phyloP scores from a whole-genome alignment of 2,888 invertebrate genomes.

The Agrilus cyanescens region DNA sequence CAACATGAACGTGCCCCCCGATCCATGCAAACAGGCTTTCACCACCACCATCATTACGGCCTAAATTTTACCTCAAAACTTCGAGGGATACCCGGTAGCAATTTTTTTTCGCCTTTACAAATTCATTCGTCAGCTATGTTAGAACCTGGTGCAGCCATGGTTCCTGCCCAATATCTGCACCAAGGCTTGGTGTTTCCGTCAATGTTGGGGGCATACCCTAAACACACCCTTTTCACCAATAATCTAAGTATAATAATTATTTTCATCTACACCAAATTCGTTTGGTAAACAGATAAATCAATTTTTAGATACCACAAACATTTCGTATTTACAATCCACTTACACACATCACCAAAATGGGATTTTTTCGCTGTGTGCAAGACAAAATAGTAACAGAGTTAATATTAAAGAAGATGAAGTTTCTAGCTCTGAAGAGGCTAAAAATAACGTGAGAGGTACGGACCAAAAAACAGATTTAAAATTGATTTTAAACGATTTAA shows the following conservation, averaged over 20 bases:
- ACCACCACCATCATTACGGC: constrained; percentile 31
- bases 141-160: constrained; percentile 15
- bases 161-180: constrained; percentile 26
- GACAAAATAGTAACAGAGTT: constrained; percentile 1
- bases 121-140: constrained; percentile 22
- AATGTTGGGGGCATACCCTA: constrained; percentile 32
- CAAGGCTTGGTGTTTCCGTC: constrained; percentile 31
- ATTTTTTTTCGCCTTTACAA: constrained; percentile 28
- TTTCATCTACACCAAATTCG: neutral
- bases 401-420: constrained; percentile 59
- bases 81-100: constrained; percentile 24
- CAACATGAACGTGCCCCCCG: constrained; percentile 84
- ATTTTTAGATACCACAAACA: constrained; percentile 10
- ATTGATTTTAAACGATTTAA: too few species aligned
- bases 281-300: constrained; percentile 4
- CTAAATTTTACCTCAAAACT: constrained; percentile 25
- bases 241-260: constrained; percentile 9
- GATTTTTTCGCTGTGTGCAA: too few species aligned
- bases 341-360: too few species aligned
- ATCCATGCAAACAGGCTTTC: constrained; percentile 32
- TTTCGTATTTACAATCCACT: too few species aligned
- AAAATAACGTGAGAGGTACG: too few species aligned
- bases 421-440: constrained; percentile 60
- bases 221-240: constrained; percentile 23
- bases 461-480: too few species aligned